Percentiles rank a stretch among this genome's conserved stretches.
Conservation (phyloP, 2,888 invertebrate genomes). For the Cryptocephalus moraei region DNA sequence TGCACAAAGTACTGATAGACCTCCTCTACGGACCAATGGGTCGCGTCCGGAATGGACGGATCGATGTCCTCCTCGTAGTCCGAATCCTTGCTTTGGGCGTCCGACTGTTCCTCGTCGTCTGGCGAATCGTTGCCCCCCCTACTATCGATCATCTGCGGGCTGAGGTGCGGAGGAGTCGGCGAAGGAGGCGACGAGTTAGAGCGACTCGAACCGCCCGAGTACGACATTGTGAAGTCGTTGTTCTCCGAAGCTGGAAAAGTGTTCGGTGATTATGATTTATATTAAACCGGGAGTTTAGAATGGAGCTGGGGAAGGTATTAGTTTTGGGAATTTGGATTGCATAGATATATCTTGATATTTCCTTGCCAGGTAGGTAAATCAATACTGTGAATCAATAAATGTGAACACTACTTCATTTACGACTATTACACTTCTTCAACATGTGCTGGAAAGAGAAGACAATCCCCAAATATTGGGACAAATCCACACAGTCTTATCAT, state of each 20-base stretch:
- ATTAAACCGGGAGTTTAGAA: too few relatives aligned
- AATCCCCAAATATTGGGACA: too few relatives aligned
- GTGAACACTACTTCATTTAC: too few relatives aligned
- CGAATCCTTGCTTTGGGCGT: conserved; percentile 26
- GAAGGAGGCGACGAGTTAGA: conserved; percentile 4
- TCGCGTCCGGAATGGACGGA: conserved; percentile 65
- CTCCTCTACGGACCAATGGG: conserved; percentile 73
- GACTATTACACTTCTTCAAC: too few relatives aligned
- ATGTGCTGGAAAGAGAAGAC: too few relatives aligned
- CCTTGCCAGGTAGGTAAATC: too few relatives aligned
- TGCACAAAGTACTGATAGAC: conserved; percentile 71
- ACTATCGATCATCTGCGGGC: conserved; percentile 26
- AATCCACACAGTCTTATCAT: too few relatives aligned
- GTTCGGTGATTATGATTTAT: background rate
- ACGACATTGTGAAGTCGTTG: conserved; percentile 4
- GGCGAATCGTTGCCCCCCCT: conserved; percentile 6
- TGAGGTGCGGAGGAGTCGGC: conserved; percentile 27
- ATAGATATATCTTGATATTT: too few relatives aligned
- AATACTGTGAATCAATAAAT: too few relatives aligned
- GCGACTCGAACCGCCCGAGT: conserved; percentile 6
- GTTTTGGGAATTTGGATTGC: too few relatives aligned
- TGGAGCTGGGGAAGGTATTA: too few relatives aligned
- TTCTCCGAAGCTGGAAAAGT: conserved; percentile 7
- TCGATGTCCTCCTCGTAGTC: conserved; percentile 44
- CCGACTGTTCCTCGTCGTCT: conserved; percentile 16